Evolutionary conservation across 2,888 invertebrate species (phyloP).

Genomic region (Mycalesis mineus): DNA sequence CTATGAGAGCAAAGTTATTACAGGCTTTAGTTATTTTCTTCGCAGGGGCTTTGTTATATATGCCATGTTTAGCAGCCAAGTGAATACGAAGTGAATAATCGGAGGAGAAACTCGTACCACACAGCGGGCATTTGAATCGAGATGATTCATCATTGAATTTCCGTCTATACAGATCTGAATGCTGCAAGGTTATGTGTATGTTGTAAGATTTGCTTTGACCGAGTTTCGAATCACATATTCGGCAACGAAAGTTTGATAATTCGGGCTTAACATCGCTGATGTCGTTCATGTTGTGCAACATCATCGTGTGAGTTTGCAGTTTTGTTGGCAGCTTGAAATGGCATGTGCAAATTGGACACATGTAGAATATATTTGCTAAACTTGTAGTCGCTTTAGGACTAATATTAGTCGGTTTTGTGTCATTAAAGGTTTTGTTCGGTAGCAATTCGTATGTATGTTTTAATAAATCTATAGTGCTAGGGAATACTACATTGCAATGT

Average conservation of each 20-base stretch:
- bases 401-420: neutral
- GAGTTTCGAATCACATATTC: neutral
- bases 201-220: slow-evolving; percentile 9
- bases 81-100: slow-evolving; percentile 23
- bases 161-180: slow-evolving; percentile 4
- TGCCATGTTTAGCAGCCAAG: slow-evolving; percentile 11
- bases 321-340: slow-evolving; percentile 4
- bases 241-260: slow-evolving; percentile 1
- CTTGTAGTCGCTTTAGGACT: neutral
- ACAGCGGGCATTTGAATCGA: slow-evolving; percentile 21
- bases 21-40: neutral
- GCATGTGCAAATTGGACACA: slow-evolving; percentile 19
- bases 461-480: slow-evolving; percentile 21
- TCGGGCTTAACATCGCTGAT: neutral
- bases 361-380: neutral
- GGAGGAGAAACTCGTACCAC: slow-evolving; percentile 17
- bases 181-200: slow-evolving; percentile 5
- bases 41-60: neutral
- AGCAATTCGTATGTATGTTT: slow-evolving; percentile 28
- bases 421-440: slow-evolving; percentile 9
- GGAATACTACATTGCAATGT: slow-evolving; percentile 27
- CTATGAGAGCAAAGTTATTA: neutral
- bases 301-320: neutral
- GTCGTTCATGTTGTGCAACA: neutral
- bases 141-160: neutral